Base-by-base conservation (phyloP, 2,888 invertebrate species). In the Operophtera brumata region DNA sequence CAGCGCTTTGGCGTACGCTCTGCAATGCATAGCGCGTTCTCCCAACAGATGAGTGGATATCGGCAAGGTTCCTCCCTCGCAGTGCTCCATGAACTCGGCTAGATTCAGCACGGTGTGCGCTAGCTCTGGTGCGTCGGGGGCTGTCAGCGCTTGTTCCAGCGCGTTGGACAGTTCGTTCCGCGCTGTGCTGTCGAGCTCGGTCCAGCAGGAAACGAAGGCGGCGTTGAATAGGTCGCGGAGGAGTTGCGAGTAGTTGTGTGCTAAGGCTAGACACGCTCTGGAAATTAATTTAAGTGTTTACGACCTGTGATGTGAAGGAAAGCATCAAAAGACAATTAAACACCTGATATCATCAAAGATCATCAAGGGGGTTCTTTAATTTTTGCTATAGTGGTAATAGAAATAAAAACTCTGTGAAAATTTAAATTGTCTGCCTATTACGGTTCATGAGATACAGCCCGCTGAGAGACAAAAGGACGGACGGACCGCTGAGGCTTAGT, bases 71-170 rank as follows among this genome's bases (percentile, higher is more conserved):
- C 98, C 98, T 75, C 97, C 95, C 74, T 99, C 99, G 73, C 99
- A 99, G 77, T 99, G 99, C 73, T 99, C 99, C 98, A 99, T 99
- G 74, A 99, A 99, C 82, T 99, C 99, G 0, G 99, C 99, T 59
- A 99, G 90, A 88, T 99, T 99, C 10, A 99, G 91, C 58, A 99
- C 96, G 0, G 98, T 97, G 74, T 99, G 99, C 0, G 98, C 98
- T 40, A 99, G 94, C 80, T 99, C 99, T 0, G 98, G 97, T 49
- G 98, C 94, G 75, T 98, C 98, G 4, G 97, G 97, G 0, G 98
- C 97, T 55, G 94, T 94, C 6, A 99, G 85, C 0, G 99, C 99
- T 75, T 96, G 95, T 67, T 97, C 95, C 28, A 99, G 85, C 28
- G 96, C 96, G 47, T 93, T 92, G 7, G 98, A 95, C 1, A 99